Percentiles rank a stretch among this genome's conserved stretches.
phyloP scores from a whole-genome alignment of 2,888 invertebrate species.

The Lepidochitona cinerea region DNA sequence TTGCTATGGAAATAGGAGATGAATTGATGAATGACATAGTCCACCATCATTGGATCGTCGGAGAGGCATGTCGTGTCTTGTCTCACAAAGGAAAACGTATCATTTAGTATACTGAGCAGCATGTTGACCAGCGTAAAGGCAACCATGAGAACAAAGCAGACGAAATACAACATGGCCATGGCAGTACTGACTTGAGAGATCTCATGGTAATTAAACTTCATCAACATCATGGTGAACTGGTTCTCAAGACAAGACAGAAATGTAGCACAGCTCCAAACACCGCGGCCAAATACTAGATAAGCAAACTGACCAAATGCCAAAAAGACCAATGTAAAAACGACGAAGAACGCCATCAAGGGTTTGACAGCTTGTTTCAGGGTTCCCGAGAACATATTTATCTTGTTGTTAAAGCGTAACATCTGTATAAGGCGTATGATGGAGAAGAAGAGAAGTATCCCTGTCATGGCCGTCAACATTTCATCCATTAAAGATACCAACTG shows the following conservation, averaged over 20 bases:
- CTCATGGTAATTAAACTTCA: conserved; percentile 46
- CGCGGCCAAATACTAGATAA: conserved; percentile 36
- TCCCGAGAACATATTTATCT: conserved; percentile 19
- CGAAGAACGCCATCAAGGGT: conserved; percentile 61
- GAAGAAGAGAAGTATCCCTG: background rate
- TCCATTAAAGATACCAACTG: conserved; percentile 14
- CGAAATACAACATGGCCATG: conserved; percentile 52
- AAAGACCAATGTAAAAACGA: conserved; percentile 59
- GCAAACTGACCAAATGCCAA: conserved; percentile 58
- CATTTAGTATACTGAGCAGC: conserved; percentile 62
- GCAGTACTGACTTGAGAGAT: conserved; percentile 41
- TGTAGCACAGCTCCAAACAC: conserved; percentile 37
- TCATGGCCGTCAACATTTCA: conserved; percentile 8
- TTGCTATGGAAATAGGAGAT: conserved; percentile 9
- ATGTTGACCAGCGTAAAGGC: conserved; percentile 63
- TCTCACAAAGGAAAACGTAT: conserved; percentile 54
- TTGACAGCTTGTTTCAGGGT: conserved; percentile 37
- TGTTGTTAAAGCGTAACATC: conserved; percentile 26
- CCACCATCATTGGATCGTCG: conserved; percentile 63
- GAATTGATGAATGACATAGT: conserved; percentile 52
- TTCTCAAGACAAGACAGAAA: conserved; percentile 47
- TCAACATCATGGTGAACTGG: conserved; percentile 62
- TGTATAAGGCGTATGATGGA: background rate
- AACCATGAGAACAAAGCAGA: conserved; percentile 49
- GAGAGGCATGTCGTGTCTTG: conserved; percentile 47